Evolutionary conservation across 2,797 vertebrate species (phyloP).

Genomic region (Tokudaia muenninki): DNA sequence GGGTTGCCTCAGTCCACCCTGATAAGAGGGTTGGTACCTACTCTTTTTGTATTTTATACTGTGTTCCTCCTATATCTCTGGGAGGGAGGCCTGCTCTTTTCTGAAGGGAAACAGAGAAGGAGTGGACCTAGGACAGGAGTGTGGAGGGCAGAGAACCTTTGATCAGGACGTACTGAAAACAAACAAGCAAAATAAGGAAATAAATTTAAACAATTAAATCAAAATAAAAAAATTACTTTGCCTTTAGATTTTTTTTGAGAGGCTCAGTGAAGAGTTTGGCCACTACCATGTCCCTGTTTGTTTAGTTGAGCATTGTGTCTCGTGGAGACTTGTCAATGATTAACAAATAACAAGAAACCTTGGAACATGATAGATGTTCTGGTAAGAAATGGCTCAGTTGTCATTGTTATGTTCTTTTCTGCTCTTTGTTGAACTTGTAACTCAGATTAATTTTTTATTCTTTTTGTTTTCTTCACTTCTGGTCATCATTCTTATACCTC

Average conservation of each 20-base stretch:
- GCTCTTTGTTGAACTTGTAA: constrained; percentile 21
- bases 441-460: neutral
- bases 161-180: neutral
- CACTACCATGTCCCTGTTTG: constrained; percentile 1
- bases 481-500: neutral
- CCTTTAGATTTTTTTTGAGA: constrained; percentile 40
- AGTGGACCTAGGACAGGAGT: no score
- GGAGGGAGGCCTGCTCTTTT: neutral
- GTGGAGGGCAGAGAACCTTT: neutral
- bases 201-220: neutral
- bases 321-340: constrained; percentile 46
- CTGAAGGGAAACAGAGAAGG: neutral
- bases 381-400: constrained; percentile 24
- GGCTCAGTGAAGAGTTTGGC: neutral
- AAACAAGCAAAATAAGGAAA: neutral
- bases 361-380: neutral
- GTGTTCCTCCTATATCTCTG: neutral
- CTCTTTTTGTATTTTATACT: neutral
- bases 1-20: neutral
- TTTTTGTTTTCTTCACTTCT: neutral
- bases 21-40: neutral
- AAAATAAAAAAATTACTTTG: constrained; percentile 27
- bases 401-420: constrained; percentile 39
- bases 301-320: constrained; percentile 14
- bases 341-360: neutral